These are phyloP conservation scores for Lissonota sp. DNA, from an alignment of 2,888 invertebrate species.

Conservation along the genomic window DNA sequence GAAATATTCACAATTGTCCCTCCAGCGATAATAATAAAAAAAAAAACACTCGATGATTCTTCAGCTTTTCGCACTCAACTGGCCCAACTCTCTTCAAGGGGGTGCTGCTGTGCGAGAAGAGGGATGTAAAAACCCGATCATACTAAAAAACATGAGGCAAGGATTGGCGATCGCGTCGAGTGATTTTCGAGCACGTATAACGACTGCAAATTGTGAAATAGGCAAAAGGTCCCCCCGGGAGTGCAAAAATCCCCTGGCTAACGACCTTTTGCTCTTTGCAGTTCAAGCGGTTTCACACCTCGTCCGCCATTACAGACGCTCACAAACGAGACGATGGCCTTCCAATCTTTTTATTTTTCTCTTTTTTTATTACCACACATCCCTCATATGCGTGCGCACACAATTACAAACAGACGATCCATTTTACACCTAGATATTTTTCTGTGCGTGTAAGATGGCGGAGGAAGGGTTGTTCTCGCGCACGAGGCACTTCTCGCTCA, in stretches of 20 bases:
- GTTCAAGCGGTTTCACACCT: slow-evolving; percentile 72
- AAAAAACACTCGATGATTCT: slow-evolving; percentile 16
- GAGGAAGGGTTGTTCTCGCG: slow-evolving; percentile 19
- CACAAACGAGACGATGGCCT: slow-evolving; percentile 54
- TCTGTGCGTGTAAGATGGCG: slow-evolving; percentile 11
- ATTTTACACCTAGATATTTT: slow-evolving; percentile 21
- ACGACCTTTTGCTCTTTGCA: background rate
- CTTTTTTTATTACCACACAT: slow-evolving; percentile 2
- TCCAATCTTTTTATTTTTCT: slow-evolving; percentile 10
- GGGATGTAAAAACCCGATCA: slow-evolving; percentile 38
- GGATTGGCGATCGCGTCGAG: slow-evolving; percentile 54
- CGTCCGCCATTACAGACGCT: slow-evolving; percentile 56
- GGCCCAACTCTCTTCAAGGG: background rate
- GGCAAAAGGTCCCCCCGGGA: background rate
- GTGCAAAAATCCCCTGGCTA: too few relatives aligned
- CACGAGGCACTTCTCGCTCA: slow-evolving; percentile 62
- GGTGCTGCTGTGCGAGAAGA: slow-evolving; percentile 14
- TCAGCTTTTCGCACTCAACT: too few relatives aligned
- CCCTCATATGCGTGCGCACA: slow-evolving; percentile 12
- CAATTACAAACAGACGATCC: slow-evolving; percentile 19
- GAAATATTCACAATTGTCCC: slow-evolving; percentile 38
- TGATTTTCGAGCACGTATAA: slow-evolving; percentile 60
- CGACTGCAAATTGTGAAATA: slow-evolving; percentile 48
- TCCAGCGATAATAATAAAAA: slow-evolving; percentile 20
- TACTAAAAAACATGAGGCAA: slow-evolving; percentile 16